phyloP scores from a whole-genome alignment of 2,888 invertebrate species.

The Cephus runcator region DNA sequence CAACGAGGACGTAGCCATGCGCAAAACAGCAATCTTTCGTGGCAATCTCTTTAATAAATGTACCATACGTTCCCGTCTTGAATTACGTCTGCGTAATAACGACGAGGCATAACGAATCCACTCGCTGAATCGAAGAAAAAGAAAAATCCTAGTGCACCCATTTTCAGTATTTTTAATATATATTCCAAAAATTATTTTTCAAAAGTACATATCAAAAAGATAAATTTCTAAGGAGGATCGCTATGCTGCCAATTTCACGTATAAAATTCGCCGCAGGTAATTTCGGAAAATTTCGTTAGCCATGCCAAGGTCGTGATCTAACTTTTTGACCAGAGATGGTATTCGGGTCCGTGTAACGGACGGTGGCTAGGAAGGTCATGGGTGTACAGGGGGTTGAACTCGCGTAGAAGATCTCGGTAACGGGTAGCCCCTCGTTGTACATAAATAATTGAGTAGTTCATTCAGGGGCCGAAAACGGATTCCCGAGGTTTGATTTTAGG shows the following conservation, averaged over 20 bases:
- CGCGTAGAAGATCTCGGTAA: constrained; percentile 1
- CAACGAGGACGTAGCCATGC: constrained; percentile 51
- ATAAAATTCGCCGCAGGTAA: neutral
- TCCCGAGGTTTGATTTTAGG: constrained; percentile 22
- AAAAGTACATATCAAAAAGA: neutral
- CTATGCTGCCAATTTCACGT: neutral
- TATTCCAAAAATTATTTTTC: neutral
- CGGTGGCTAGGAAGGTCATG: neutral
- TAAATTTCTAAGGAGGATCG: no score
- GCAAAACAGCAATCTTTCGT: constrained; percentile 62
- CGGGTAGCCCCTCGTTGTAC: constrained; percentile 5
- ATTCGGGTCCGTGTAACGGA: neutral
- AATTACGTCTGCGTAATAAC: constrained; percentile 28
- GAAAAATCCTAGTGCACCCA: neutral
- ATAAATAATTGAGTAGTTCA: constrained; percentile 21
- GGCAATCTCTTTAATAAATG: constrained; percentile 62
- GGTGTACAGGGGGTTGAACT: neutral
- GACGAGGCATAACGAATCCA: constrained; percentile 5
- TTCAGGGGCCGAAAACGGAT: constrained; percentile 10
- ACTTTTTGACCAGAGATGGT: neutral
- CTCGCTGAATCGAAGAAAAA: neutral
- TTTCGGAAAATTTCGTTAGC: neutral
- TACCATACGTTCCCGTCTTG: constrained; percentile 55
- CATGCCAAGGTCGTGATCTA: neutral
- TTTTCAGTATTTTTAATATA: neutral